These are phyloP conservation scores for Himalopsyche phryganea DNA, from an alignment of 1,140 invertebrate species.

Conservation along the genomic window DNA sequence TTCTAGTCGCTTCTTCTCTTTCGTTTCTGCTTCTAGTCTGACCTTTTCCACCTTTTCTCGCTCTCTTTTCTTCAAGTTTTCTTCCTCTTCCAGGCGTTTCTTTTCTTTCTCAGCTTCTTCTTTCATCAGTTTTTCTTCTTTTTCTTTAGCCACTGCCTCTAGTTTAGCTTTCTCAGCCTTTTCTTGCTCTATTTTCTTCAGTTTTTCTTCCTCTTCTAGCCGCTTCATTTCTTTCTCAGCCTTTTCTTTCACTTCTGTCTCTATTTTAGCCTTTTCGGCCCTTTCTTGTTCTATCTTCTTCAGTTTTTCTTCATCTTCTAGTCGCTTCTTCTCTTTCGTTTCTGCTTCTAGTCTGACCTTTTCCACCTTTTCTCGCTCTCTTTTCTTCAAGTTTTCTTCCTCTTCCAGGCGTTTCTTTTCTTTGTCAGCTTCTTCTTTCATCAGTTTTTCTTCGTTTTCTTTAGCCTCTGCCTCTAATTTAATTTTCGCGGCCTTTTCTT, in stretches of 20 bases:
- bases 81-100: slow-evolving; percentile 1
- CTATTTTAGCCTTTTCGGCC: neutral
- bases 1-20: neutral
- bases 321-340: slow-evolving; percentile 10
- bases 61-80: slow-evolving; percentile 20
- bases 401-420: slow-evolving; percentile 1
- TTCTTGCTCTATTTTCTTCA: slow-evolving; percentile 1
- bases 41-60: slow-evolving; percentile 4
- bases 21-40: too few species aligned
- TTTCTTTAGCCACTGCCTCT: slow-evolving; percentile 22
- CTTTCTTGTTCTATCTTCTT: slow-evolving; percentile 10
- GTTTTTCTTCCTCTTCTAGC: neutral
- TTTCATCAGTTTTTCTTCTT: slow-evolving; percentile 1
- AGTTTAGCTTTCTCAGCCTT: slow-evolving; percentile 13
- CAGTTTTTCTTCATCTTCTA: neutral
- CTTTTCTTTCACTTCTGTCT: slow-evolving; percentile 3
- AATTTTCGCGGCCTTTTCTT: slow-evolving; percentile 21
- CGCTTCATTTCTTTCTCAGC: slow-evolving; percentile 7
- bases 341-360: neutral
- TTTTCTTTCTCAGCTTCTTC: neutral
- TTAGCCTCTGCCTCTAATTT: neutral
- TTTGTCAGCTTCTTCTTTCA: neutral
- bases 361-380: neutral
- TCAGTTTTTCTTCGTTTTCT: slow-evolving; percentile 21
- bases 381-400: neutral